Percentiles rank a stretch among this genome's conserved stretches.
These are phyloP conservation scores for Leucosticte australis DNA, from an alignment of 2,113 vertebrate species.

Conservation along the genomic window DNA sequence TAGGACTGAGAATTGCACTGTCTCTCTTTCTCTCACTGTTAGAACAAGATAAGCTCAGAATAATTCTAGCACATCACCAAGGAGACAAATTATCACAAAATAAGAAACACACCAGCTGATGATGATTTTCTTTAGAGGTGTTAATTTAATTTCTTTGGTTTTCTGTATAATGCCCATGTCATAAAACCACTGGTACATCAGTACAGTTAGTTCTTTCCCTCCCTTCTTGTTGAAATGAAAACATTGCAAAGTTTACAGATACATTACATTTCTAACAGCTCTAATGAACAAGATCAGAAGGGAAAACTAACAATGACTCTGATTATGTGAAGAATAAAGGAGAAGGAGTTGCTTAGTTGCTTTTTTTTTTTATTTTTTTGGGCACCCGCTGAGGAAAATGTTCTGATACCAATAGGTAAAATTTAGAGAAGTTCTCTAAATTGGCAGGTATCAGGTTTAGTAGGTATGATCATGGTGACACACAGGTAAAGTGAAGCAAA, in stretches of 20 bases:
- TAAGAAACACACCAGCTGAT: not conserved
- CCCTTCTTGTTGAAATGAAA: not conserved
- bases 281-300: not conserved
- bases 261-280: not conserved
- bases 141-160: not conserved
- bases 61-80: not conserved
- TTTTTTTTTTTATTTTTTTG: not conserved
- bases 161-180: not conserved
- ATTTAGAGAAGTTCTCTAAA: not conserved
- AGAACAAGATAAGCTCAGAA: not conserved
- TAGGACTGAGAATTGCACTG: not conserved
- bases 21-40: not conserved
- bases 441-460: not conserved
- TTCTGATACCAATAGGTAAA: not conserved
- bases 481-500: fast-evolving
- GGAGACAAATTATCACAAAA: not conserved
- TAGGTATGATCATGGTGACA: not conserved
- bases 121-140: not conserved
- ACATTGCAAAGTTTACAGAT: not conserved
- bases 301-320: not conserved
- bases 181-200: not conserved
- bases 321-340: not conserved
- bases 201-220: not conserved
- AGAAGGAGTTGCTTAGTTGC: not conserved
- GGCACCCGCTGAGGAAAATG: not conserved